Conservation (phyloP, 2,797 vertebrate species). For the Knipowitschia caucasica region DNA sequence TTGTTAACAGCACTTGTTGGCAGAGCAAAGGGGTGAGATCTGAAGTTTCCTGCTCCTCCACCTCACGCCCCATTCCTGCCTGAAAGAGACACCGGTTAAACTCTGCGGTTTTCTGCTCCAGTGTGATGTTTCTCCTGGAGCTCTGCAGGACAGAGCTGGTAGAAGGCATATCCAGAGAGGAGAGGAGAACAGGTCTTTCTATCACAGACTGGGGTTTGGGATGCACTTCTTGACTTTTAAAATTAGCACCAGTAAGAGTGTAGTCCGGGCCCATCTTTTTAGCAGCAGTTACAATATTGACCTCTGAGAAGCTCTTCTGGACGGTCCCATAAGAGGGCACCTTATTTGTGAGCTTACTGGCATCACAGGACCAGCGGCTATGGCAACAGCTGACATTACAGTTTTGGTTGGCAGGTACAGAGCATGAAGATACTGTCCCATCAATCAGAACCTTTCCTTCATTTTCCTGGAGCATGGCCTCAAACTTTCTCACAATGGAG, state of each 20-base stretch:
- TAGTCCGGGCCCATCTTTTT: slow-evolving; percentile 48
- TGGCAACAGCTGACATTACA: slow-evolving; percentile 78
- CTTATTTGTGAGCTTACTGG: slow-evolving; percentile 71
- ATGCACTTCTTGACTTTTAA: slow-evolving; percentile 39
- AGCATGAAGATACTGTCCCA: slow-evolving; percentile 51
- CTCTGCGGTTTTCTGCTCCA: slow-evolving; percentile 91
- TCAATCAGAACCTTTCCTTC: slow-evolving; percentile 75
- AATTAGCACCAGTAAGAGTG: slow-evolving; percentile 28
- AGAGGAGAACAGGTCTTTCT: slow-evolving; percentile 56
- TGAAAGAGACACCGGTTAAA: slow-evolving; percentile 93
- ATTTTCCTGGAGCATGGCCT: slow-evolving; percentile 73
- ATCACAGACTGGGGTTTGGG: slow-evolving; percentile 34
- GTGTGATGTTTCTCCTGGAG: slow-evolving; percentile 80
- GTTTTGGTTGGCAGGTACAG: slow-evolving; percentile 62
- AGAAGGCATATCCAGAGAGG: slow-evolving; percentile 52
- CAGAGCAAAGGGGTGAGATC: slow-evolving; percentile 49
- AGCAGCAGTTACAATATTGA: slow-evolving; percentile 70
- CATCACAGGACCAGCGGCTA: slow-evolving; percentile 79
- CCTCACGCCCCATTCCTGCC: slow-evolving; percentile 77
- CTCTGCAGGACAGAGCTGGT: slow-evolving; percentile 45
- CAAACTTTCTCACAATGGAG: slow-evolving; percentile 73
- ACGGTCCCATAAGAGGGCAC: slow-evolving; percentile 64
- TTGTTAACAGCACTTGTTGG: slow-evolving; percentile 29
- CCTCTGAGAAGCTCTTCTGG: slow-evolving; percentile 83
- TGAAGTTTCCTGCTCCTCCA: slow-evolving; percentile 57